Evolutionary conservation across 2,888 invertebrate species (phyloP), one percentile per base, ranked within the genome.

Genomic region (Fissipunctia ypsillon): DNA sequence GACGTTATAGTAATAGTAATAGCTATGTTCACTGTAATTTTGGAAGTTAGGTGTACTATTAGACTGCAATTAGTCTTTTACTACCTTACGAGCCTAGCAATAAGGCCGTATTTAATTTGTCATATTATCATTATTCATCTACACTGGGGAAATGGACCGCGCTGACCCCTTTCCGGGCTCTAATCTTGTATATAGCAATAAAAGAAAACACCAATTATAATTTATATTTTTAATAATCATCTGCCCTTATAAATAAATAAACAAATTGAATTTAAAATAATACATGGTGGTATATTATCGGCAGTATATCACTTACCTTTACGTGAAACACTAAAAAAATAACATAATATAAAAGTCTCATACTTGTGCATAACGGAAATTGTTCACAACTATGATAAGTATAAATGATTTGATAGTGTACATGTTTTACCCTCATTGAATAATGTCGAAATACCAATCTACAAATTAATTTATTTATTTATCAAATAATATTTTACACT

Each of bases 281-380:
- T 77, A 86, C 81, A 80, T 72, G 73, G 35, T 78, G 50, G 56
- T 65, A 56, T 67, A 73, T 72, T 69, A 68, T 72, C 68, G 85
- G 84, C 86, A 88, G 78, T 87, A 81, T 83, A 83, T 81, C 84
- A 87, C 83, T 85, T 87, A 83, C 73, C 70, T 71, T 84, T 88
- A 83, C 25, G 69, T 73, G n/a, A 78, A 73, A 63, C 72, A 64
- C 63, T 79, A 73, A 84, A 81, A 50, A 73, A 78, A 83, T 73
- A 78, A 72, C 69, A 76, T 78, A 48, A 43, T 73, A 69, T 73
- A 77, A 84, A 66, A 73, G 64, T 78, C 52, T 71, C 64, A 74
- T 72, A 78, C 56, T 73, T 78, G 60, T 67, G 69, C 76, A 57
- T 73, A 68, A 57, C 48, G 52, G 56, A 60, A 69, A 65, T 48